phyloP scores from a whole-genome alignment of 2,797 vertebrate species.

The Chromis chromis region DNA sequence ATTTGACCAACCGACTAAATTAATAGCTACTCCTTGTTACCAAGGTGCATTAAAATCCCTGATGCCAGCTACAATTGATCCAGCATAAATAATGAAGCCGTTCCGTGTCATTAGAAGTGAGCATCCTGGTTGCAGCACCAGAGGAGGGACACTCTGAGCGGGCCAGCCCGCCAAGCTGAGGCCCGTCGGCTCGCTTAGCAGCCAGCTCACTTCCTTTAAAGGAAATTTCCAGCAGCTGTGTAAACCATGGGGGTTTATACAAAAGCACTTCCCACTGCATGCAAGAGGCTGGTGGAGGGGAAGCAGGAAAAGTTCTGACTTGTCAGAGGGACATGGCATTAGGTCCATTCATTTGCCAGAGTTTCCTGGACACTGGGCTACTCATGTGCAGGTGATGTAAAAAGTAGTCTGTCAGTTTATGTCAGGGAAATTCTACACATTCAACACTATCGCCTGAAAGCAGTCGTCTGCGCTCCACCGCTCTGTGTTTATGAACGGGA shows the following conservation, averaged over 20 bases:
- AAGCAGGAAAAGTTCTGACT: conserved; percentile 60
- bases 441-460: conserved; percentile 21
- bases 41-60: neutral
- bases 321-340: conserved; percentile 4
- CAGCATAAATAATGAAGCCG: conserved; percentile 1
- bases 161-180: conserved; percentile 13
- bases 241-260: conserved; percentile 78
- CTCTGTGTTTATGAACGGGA: conserved; percentile 50
- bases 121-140: conserved; percentile 22
- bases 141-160: conserved; percentile 30
- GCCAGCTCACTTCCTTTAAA: conserved; percentile 84
- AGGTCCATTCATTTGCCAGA: conserved; percentile 43
- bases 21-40: neutral
- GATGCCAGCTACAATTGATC: neutral
- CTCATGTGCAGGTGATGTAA: conserved; percentile 30
- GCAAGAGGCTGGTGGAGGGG: conserved; percentile 58
- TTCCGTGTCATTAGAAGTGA: conserved; percentile 2
- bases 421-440: conserved; percentile 23
- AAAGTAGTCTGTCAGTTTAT: conserved; percentile 1
- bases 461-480: conserved; percentile 31
- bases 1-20: neutral
- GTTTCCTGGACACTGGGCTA: conserved; percentile 15
- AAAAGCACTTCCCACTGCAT: conserved; percentile 72
- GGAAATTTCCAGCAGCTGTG: conserved; percentile 86
- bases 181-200: conserved; percentile 35